phyloP scores from a whole-genome alignment of 2,888 invertebrate genomes.

The Ennomos quercinarius region DNA sequence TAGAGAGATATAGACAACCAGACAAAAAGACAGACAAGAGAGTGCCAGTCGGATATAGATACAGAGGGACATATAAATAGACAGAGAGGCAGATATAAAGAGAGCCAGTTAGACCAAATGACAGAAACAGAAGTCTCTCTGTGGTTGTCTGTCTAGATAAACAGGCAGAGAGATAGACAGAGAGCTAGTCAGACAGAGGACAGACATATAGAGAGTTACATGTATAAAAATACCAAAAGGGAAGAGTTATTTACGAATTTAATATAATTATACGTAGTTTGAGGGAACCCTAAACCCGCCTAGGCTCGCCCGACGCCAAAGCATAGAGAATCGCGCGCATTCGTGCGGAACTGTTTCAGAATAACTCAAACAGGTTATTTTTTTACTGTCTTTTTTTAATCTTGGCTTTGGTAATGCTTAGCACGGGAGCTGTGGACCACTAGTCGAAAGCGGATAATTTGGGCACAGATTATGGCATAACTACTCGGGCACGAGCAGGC shows the following conservation, averaged over 20 bases:
- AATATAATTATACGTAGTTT: not conserved
- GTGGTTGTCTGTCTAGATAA: too few relatives aligned
- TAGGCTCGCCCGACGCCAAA: constrained; percentile 54
- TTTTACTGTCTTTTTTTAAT: constrained; percentile 47
- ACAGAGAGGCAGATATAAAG: too few relatives aligned
- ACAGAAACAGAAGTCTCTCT: too few relatives aligned
- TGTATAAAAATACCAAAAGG: too few relatives aligned
- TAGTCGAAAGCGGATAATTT: constrained; percentile 27
- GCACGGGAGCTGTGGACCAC: constrained; percentile 34
- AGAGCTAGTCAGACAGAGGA: too few relatives aligned
- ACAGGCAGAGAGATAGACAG: too few relatives aligned
- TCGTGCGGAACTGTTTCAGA: constrained; percentile 59
- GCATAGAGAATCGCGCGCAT: constrained; percentile 58
- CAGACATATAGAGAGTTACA: too few relatives aligned
- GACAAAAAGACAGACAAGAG: too few relatives aligned
- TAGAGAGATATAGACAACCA: too few relatives aligned
- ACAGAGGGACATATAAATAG: too few relatives aligned
- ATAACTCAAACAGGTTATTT: constrained; percentile 62
- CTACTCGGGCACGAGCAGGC: constrained; percentile 30
- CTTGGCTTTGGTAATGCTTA: constrained; percentile 31
- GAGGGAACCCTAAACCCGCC: constrained; percentile 50
- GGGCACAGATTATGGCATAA: constrained; percentile 24
- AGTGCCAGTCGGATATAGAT: too few relatives aligned
- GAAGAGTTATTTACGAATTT: not conserved
- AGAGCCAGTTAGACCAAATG: too few relatives aligned